phyloP scores from a whole-genome alignment of 2,888 invertebrate species.

The Cynaeus angustus region DNA sequence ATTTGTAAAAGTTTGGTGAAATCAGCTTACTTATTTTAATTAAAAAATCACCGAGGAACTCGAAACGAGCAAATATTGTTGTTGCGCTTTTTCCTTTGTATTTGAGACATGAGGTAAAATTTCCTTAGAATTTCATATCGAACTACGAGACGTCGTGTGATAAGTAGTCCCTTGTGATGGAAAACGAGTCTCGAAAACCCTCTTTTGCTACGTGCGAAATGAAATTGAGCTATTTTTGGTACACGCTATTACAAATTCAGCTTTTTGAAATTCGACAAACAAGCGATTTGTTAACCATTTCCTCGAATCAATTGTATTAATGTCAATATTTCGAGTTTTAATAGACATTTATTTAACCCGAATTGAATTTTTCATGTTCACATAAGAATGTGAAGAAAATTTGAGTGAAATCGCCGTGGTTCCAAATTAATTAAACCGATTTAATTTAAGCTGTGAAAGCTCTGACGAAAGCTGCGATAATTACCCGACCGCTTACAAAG shows the following conservation, averaged over 20 bases:
- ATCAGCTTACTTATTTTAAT: too few relatives aligned
- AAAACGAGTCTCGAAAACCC: constrained; percentile 10
- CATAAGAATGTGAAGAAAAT: constrained; percentile 9
- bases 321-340: too few relatives aligned
- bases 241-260: constrained; percentile 23
- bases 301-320: too few relatives aligned
- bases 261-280: constrained; percentile 12
- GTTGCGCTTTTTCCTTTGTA: not conserved
- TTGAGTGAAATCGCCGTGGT: constrained; percentile 17
- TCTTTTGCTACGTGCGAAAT: constrained; percentile 26
- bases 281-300: constrained; percentile 13
- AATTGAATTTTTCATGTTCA: too few relatives aligned
- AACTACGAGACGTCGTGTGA: constrained; percentile 18
- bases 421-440: constrained; percentile 24
- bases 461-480: constrained; percentile 27
- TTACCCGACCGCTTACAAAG: constrained; percentile 27
- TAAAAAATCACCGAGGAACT: too few relatives aligned
- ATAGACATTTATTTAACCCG: too few relatives aligned
- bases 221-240: constrained; percentile 36
- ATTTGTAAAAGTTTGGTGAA: too few relatives aligned
- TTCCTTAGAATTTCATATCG: constrained; percentile 24
- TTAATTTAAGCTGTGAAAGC: constrained; percentile 23
- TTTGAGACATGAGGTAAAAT: constrained; percentile 13
- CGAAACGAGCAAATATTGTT: not conserved
- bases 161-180: constrained; percentile 27